Evolutionary conservation across 2,113 vertebrate species (phyloP).

Genomic region (Esox niger): DNA sequence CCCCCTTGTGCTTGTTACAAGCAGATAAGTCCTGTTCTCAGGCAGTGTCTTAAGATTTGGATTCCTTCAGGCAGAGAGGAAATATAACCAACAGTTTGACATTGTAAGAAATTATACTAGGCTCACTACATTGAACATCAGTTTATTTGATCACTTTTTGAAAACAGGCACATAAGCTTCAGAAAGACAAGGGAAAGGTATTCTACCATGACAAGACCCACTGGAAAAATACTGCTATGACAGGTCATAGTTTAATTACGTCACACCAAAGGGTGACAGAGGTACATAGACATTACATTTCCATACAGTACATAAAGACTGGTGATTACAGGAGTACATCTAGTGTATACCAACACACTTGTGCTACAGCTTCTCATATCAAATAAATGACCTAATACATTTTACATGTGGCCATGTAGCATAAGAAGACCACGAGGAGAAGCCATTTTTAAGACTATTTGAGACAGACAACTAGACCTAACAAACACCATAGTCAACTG

Average conservation of each 20-base stretch:
- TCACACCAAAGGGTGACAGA: constrained; percentile 25
- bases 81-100: background rate
- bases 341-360: background rate
- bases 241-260: background rate
- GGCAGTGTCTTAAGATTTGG: no score
- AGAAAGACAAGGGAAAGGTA: constrained; percentile 27
- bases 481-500: constrained; percentile 12
- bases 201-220: constrained; percentile 29
- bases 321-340: background rate
- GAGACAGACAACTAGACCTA: constrained; percentile 2
- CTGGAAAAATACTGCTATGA: constrained; percentile 34
- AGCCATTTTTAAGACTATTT: background rate
- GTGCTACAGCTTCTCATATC: background rate
- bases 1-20: no score
- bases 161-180: constrained; percentile 43
- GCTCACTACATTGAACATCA: constrained; percentile 15
- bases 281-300: constrained; percentile 20
- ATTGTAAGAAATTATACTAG: background rate
- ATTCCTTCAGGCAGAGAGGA: background rate
- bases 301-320: constrained; percentile 1
- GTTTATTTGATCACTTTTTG: constrained; percentile 41
- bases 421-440: background rate
- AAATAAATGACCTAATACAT: background rate
- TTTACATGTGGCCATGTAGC: background rate
- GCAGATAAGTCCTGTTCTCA: no score